Percentiles rank a stretch among this genome's conserved stretches.
These are phyloP conservation scores for Sphaeramia orbicularis DNA, from an alignment of 2,797 vertebrate genomes.

Conservation along the genomic window DNA sequence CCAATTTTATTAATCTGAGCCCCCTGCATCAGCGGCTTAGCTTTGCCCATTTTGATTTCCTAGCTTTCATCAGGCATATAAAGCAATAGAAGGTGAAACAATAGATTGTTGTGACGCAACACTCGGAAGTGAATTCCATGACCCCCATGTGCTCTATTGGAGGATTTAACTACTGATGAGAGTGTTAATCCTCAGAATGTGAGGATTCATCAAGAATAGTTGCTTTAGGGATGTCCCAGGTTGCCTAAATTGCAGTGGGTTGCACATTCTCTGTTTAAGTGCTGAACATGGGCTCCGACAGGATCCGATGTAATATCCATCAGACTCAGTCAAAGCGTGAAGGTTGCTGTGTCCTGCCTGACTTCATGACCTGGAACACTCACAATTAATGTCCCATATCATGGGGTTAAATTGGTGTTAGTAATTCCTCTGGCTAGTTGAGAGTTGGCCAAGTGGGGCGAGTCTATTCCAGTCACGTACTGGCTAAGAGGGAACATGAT, in stretches of 20 bases:
- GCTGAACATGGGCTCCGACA: conserved; percentile 56
- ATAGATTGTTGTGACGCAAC: conserved; percentile 72
- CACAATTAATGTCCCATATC: conserved; percentile 82
- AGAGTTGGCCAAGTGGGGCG: conserved; percentile 39
- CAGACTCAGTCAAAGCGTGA: conserved; percentile 69
- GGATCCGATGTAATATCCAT: conserved; percentile 69
- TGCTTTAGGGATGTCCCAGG: conserved; percentile 76
- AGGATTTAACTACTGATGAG: conserved; percentile 80
- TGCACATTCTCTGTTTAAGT: conserved; percentile 58
- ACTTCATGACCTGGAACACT: conserved; percentile 80
- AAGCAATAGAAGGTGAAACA: conserved; percentile 70
- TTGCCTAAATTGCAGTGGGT: conserved; percentile 73
- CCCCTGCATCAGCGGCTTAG: conserved; percentile 71
- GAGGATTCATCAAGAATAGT: conserved; percentile 83
- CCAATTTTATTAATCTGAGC: conserved; percentile 78
- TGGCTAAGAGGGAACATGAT: conserved; percentile 73
- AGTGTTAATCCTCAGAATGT: conserved; percentile 77
- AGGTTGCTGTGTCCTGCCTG: conserved; percentile 78
- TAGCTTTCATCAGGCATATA: conserved; percentile 61
- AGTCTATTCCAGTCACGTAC: conserved; percentile 70
- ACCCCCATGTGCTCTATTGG: conserved; percentile 61
- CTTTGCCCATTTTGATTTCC: conserved; percentile 81
- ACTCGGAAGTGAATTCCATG: conserved; percentile 62
- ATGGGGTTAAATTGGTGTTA: conserved; percentile 79
- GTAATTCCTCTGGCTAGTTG: conserved; percentile 74